Percentiles rank a stretch among this genome's conserved stretches.
phyloP scores from a whole-genome alignment of 2,888 invertebrate genomes.

The Diachrysia chrysitis region DNA sequence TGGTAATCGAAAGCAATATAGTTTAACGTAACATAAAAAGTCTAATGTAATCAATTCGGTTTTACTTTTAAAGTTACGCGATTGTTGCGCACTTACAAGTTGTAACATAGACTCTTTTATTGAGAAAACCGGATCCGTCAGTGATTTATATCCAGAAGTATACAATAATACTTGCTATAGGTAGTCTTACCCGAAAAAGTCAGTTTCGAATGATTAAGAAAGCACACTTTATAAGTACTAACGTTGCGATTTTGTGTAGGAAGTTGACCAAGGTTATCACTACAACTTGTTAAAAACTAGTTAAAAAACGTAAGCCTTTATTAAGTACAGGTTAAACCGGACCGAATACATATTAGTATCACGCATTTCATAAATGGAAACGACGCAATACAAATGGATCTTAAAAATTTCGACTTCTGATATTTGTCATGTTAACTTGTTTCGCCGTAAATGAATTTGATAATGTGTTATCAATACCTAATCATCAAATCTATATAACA shows the following conservation, averaged over 20 bases:
- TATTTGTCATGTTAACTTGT: slow-evolving; percentile 34
- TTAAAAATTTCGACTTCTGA: slow-evolving; percentile 13
- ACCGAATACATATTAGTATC: slow-evolving; percentile 29
- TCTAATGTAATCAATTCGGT: slow-evolving; percentile 34
- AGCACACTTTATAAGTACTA: neutral
- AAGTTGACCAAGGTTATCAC: slow-evolving; percentile 27
- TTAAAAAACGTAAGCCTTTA: slow-evolving; percentile 18
- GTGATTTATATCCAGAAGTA: too few species aligned
- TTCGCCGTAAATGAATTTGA: slow-evolving; percentile 7
- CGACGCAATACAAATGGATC: slow-evolving; percentile 22
- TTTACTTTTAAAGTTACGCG: slow-evolving; percentile 29
- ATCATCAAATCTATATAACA: neutral
- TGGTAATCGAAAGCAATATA: slow-evolving; percentile 32
- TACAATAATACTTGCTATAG: too few species aligned
- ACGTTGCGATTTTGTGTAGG: neutral
- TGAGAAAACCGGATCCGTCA: neutral
- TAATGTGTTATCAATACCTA: neutral
- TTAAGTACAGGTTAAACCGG: slow-evolving; percentile 18
- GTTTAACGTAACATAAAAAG: slow-evolving; percentile 27
- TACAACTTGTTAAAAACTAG: slow-evolving; percentile 33
- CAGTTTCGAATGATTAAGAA: too few species aligned
- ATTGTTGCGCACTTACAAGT: slow-evolving; percentile 34
- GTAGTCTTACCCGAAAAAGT: too few species aligned
- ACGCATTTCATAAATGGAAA: slow-evolving; percentile 27
- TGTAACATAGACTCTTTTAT: slow-evolving; percentile 20